These are phyloP conservation scores for Diorhabda carinulata DNA, from an alignment of 1,140 invertebrate genomes.

Conservation along the genomic window DNA sequence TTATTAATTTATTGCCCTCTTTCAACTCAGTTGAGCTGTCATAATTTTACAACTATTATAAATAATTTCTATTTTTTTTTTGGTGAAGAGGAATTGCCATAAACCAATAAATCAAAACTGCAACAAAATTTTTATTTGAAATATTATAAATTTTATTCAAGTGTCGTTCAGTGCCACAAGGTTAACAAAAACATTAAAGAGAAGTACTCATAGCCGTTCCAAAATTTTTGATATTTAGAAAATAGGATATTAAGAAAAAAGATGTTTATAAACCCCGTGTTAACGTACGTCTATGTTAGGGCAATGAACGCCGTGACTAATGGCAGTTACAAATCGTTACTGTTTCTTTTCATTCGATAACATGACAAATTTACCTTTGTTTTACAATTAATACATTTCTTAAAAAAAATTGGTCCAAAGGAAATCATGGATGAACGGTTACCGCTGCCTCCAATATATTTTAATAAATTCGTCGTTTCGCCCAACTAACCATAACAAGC, in stretches of 20 bases:
- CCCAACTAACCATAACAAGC: constrained; percentile 15
- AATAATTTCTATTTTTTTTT: too few species aligned
- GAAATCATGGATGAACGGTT: constrained; percentile 19
- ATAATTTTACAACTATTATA: background rate
- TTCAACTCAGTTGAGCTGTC: background rate
- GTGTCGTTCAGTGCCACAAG: constrained; percentile 1
- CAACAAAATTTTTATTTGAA: background rate
- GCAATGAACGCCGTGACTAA: background rate
- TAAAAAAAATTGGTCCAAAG: constrained; percentile 15
- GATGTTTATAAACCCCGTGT: too few species aligned
- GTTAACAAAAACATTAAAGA: background rate
- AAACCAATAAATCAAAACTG: background rate
- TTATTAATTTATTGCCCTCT: background rate
- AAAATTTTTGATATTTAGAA: too few species aligned
- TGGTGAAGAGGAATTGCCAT: too few species aligned
- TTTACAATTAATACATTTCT: background rate
- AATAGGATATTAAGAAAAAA: too few species aligned
- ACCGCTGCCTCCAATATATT: constrained; percentile 9
- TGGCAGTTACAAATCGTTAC: background rate
- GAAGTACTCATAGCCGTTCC: background rate
- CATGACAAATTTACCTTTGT: too few species aligned
- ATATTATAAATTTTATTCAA: background rate
- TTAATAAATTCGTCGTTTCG: constrained; percentile 22
- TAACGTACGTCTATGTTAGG: background rate
- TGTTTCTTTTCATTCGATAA: too few species aligned